Evolutionary conservation across 64 coral and sea anemone species (phyloP).

Genomic region (Trachythela sp.): DNA sequence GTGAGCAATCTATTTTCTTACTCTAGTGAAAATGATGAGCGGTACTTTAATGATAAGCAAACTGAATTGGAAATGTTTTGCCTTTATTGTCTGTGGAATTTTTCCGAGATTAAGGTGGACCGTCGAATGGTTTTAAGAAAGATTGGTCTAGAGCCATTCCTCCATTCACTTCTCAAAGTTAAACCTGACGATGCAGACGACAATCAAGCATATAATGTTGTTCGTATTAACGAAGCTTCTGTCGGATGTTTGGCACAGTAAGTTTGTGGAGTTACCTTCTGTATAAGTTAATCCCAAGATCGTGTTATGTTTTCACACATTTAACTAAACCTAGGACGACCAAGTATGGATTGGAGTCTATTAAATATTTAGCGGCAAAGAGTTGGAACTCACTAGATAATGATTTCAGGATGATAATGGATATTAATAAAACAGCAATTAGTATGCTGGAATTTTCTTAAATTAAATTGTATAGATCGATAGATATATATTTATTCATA

Average conservation of each 20-base stretch:
- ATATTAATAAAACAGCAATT: too few relatives aligned
- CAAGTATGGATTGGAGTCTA: too few relatives aligned
- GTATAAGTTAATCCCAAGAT: too few relatives aligned
- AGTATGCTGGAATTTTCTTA: too few relatives aligned
- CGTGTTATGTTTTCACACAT: too few relatives aligned
- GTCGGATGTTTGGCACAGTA: slow-evolving; percentile 12
- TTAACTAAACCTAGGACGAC: too few relatives aligned
- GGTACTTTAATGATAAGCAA: not conserved
- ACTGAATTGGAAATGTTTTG: not conserved
- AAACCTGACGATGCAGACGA: not conserved
- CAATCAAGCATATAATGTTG: not conserved
- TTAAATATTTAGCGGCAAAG: too few relatives aligned
- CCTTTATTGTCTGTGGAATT: not conserved
- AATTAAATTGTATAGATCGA: too few relatives aligned
- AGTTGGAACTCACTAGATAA: too few relatives aligned
- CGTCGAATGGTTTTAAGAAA: not conserved
- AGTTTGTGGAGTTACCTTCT: not conserved
- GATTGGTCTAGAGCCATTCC: not conserved
- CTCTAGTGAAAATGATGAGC: not conserved
- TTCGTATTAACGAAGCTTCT: not conserved
- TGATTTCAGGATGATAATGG: too few relatives aligned
- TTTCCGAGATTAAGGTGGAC: not conserved
- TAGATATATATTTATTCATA: too few relatives aligned
- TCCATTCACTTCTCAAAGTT: not conserved
- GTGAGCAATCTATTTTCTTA: too few relatives aligned